A percentile compares a stretch with the other conserved stretches of the same genome.
These are phyloP conservation scores for Andricus grossulariae DNA, from an alignment of 1,140 invertebrate genomes.

Conservation along the genomic window DNA sequence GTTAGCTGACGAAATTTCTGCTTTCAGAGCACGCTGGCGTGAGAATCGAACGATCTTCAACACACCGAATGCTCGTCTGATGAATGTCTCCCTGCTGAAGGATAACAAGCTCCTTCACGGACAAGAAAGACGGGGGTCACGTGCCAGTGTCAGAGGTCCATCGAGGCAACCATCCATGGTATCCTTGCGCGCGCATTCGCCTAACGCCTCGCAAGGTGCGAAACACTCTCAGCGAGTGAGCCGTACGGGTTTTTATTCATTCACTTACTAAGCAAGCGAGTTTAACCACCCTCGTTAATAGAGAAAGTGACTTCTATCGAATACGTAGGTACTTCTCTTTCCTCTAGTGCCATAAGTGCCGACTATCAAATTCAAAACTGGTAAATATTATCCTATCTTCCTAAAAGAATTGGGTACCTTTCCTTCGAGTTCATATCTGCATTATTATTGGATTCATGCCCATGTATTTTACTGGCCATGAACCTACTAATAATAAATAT, in stretches of 20 bases:
- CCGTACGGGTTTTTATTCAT: constrained; percentile 75
- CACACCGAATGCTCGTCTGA: constrained; percentile 92
- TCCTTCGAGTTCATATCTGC: no score
- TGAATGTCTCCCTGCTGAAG: constrained; percentile 89
- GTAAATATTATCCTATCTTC: background rate
- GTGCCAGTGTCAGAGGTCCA: constrained; percentile 84
- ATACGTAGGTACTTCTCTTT: constrained; percentile 24
- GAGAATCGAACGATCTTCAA: constrained; percentile 96
- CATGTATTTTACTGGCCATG: no score
- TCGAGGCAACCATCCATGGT: constrained; percentile 89
- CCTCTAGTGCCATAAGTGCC: constrained; percentile 11
- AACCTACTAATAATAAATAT: no score
- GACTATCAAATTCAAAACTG: background rate
- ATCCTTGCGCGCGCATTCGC: constrained; percentile 87
- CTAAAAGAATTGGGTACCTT: no score
- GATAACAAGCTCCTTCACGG: constrained; percentile 88
- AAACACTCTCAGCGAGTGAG: constrained; percentile 76
- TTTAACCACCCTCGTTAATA: constrained; percentile 33
- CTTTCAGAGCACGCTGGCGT: constrained; percentile 89
- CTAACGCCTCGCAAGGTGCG: constrained; percentile 86
- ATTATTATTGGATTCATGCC: no score
- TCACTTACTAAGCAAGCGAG: constrained; percentile 75
- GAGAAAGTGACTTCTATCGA: constrained; percentile 30
- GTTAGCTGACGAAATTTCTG: background rate
- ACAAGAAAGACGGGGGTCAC: constrained; percentile 85